Percentiles rank a stretch among this genome's conserved stretches.
phyloP scores from a whole-genome alignment of 2,888 invertebrate genomes.

The Ceriagrion tenellum region DNA sequence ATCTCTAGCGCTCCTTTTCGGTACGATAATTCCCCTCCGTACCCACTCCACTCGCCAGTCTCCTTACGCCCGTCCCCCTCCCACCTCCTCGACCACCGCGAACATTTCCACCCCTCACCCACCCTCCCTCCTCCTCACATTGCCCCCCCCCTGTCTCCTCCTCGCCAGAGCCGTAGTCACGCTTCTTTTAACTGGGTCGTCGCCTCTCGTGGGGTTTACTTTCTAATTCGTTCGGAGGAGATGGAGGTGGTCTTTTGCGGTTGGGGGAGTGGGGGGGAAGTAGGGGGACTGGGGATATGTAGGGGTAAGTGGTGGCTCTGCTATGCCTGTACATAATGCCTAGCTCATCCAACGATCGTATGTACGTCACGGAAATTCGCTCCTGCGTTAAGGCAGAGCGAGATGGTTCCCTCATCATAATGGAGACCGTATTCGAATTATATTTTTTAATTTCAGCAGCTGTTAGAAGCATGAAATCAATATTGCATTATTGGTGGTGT shows the following conservation, averaged over 20 bases:
- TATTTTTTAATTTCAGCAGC: too few relatives aligned
- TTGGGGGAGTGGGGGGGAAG: neutral
- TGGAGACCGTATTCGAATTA: too few relatives aligned
- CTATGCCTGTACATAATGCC: neutral
- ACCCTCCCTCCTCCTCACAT: neutral
- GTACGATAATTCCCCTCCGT: neutral
- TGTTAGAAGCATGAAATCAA: too few relatives aligned
- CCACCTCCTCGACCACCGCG: neutral
- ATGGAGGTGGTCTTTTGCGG: neutral
- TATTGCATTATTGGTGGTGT: too few relatives aligned
- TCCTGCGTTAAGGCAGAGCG: too few relatives aligned
- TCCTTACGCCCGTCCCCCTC: neutral
- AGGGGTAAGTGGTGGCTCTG: neutral
- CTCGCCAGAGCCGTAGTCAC: neutral
- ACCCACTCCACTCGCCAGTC: neutral
- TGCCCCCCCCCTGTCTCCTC: neutral
- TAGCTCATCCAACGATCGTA: too few relatives aligned
- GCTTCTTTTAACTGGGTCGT: slow-evolving; percentile 32
- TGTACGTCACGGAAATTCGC: too few relatives aligned
- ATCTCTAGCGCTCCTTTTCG: slow-evolving; percentile 4
- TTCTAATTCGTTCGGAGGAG: neutral
- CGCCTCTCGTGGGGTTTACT: neutral
- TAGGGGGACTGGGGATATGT: neutral
- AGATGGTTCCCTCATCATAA: too few relatives aligned
- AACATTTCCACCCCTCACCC: neutral